phyloP scores from a whole-genome alignment of 1,140 invertebrate species.

The Drosophila simulans region DNA sequence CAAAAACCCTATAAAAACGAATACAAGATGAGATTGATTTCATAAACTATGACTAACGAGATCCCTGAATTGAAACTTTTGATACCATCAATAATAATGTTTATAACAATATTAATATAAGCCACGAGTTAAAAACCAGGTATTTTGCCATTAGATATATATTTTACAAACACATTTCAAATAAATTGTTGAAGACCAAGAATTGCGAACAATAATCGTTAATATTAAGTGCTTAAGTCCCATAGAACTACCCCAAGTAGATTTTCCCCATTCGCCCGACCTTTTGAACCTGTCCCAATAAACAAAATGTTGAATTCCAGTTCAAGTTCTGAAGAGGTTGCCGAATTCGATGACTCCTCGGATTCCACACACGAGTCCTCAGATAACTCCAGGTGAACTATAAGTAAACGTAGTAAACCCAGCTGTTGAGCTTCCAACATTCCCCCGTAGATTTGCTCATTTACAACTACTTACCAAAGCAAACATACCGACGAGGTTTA shows the following conservation, averaged over 20 bases:
- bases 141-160: neutral
- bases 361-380: conserved; percentile 25
- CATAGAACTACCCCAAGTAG: neutral
- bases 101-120: neutral
- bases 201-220: neutral
- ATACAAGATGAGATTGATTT: too few species aligned
- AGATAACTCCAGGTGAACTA: conserved; percentile 53
- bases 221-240: neutral
- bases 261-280: neutral
- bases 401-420: neutral
- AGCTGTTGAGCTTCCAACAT: conserved; percentile 2
- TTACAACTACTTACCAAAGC: conserved; percentile 30
- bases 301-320: conserved; percentile 44
- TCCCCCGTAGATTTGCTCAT: conserved; percentile 10
- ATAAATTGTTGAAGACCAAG: neutral
- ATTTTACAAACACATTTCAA: neutral
- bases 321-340: conserved; percentile 7
- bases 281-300: neutral
- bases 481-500: conserved; percentile 30
- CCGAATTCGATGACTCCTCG: conserved; percentile 3
- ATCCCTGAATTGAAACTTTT: neutral
- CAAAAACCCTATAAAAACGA: neutral
- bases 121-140: neutral
- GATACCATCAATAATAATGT: neutral
- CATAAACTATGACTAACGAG: neutral